Conservation (phyloP, 2,797 vertebrate species). For the Acrossocheilus fasciatus region DNA sequence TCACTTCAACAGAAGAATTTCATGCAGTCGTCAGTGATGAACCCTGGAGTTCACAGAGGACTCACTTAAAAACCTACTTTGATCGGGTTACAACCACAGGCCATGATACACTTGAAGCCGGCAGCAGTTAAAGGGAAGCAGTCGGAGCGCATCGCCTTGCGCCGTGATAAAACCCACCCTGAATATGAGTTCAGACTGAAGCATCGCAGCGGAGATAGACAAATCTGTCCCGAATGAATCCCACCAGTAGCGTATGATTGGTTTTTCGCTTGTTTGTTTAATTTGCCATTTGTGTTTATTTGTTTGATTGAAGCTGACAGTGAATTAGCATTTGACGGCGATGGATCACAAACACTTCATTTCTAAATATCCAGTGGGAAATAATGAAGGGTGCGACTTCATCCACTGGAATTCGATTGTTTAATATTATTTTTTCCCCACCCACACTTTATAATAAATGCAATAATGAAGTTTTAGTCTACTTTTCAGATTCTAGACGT, state of each 20-base stretch:
- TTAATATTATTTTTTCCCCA: conserved; percentile 1
- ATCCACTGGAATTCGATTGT: conserved; percentile 1
- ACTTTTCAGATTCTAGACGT: not conserved
- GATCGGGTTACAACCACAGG: conserved; percentile 55
- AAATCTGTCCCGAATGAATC: conserved; percentile 15
- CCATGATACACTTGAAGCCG: conserved; percentile 47
- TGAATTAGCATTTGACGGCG: conserved; percentile 5
- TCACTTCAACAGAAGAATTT: conserved; percentile 31
- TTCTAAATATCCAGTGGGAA: not conserved
- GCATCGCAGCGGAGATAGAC: not conserved
- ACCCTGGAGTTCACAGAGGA: conserved; percentile 38
- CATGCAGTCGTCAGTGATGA: conserved; percentile 29
- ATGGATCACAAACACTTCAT: not conserved
- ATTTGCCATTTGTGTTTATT: conserved; percentile 5
- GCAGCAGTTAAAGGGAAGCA: conserved; percentile 36
- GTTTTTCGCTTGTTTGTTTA: not conserved
- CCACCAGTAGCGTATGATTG: not conserved
- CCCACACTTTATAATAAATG: not conserved
- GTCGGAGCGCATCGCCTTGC: not conserved
- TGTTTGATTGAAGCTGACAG: conserved; percentile 7
- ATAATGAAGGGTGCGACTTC: not conserved
- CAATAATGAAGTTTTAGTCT: not conserved
- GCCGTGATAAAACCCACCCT: conserved; percentile 19
- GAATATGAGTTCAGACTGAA: not conserved
- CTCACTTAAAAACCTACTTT: conserved; percentile 43